phyloP scores from a whole-genome alignment of 2,797 vertebrate species.

The Pelobates cultripes region DNA sequence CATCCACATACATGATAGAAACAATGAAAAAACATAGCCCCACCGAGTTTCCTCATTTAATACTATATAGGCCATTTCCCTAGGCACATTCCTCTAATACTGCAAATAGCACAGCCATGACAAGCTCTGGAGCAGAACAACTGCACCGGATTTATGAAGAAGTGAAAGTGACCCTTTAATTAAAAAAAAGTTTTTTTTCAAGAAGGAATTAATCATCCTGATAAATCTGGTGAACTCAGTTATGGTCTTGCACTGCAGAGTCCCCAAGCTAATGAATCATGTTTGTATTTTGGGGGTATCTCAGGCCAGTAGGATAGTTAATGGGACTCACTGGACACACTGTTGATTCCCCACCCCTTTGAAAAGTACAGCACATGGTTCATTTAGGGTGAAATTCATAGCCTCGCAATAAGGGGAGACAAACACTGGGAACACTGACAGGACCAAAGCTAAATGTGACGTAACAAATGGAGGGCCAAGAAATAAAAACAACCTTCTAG shows the following conservation, averaged over 20 bases:
- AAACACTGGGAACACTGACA: conserved; percentile 26
- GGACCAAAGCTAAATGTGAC: conserved; percentile 28
- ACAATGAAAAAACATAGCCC: background rate
- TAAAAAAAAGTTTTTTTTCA: background rate
- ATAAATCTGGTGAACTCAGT: background rate
- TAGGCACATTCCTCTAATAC: background rate
- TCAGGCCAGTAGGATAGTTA: background rate
- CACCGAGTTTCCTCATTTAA: background rate
- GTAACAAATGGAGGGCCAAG: conserved; percentile 6
- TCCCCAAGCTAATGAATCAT: background rate
- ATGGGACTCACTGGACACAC: conserved; percentile 19
- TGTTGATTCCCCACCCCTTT: conserved; percentile 3
- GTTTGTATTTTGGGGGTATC: background rate
- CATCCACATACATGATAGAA: background rate
- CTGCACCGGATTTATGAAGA: background rate
- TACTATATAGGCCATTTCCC: background rate
- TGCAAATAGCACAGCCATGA: conserved; percentile 30
- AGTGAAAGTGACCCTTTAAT: background rate
- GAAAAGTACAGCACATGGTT: conserved; percentile 34
- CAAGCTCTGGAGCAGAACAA: background rate
- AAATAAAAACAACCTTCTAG: background rate
- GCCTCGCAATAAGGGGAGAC: conserved; percentile 18
- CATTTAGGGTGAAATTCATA: conserved; percentile 41
- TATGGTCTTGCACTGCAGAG: background rate
- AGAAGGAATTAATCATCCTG: background rate